Evolutionary conservation across 2,797 vertebrate genomes (phyloP), one percentile per base, ranked within the genome.

Genomic region (Cheirogaleus major): DNA sequence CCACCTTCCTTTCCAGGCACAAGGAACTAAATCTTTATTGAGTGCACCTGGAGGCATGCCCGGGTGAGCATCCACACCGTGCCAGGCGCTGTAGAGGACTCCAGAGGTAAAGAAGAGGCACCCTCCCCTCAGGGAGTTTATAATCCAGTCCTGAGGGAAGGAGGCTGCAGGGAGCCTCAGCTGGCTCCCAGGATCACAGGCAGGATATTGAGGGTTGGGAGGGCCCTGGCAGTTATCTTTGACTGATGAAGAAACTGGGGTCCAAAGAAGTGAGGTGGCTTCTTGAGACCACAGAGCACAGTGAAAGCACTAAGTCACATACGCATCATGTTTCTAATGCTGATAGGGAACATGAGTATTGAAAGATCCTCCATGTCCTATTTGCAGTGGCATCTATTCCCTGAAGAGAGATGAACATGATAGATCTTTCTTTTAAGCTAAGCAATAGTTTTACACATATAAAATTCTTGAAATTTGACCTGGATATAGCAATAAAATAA

Each of bases 371-470:
- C 41, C 83, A 7, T 35, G 73, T 79, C 48, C n/a, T 88, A 43
- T 48, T 75, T 48, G 43, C 92, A 35, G 20, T 86, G 45, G 48
- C 69, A 93, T 81, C 78, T 81, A 32, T 70, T 59, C 27, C 13
- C 72, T 88, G 63, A 90, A 80, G 89, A 92, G 43, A 93, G 59
- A 41, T 84, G 75, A 81, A 90, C 81, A 72, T 73, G 65, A 63
- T 61, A 65, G 81, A 82, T n/a, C 11, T 81, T 95, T 61, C 45
- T 89, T 95, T 95, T 92, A 96, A 92, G 63, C 32, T 80, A 91
- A 89, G 69, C 8, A 93, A 23, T 67, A 91, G 55, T 76, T 50
- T 96, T 83, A 88, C 5, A 73, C 50, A 43, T 57, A 43, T n/a
- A 75, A 76, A 78, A 43, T 92, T 96, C 35, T 50, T 81, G 23